Evolutionary conservation across 2,888 invertebrate genomes (phyloP).

Genomic region (Caenorhabditis virilis): DNA sequence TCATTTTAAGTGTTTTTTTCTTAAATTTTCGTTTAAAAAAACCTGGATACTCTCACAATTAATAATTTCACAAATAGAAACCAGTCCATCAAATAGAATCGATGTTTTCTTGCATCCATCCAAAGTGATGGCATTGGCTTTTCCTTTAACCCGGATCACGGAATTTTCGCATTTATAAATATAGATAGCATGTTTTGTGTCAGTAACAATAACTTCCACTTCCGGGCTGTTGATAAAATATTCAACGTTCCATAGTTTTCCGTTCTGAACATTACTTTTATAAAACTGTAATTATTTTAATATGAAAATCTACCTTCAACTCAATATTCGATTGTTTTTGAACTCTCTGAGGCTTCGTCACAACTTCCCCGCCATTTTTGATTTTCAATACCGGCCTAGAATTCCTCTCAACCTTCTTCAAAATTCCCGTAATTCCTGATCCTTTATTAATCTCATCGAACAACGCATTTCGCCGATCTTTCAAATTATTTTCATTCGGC

Average conservation of each 20-base stretch:
- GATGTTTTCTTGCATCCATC: slow-evolving; percentile 96
- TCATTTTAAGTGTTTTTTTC: slow-evolving; percentile 74
- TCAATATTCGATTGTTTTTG: too few species aligned
- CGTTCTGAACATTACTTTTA: slow-evolving; percentile 83
- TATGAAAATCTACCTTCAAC: too few species aligned
- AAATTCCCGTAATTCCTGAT: slow-evolving; percentile 80
- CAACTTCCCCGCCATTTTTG: background rate
- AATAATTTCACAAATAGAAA: slow-evolving; percentile 92
- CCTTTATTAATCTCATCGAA: slow-evolving; percentile 89
- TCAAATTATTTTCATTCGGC: slow-evolving; percentile 14
- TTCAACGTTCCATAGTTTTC: slow-evolving; percentile 91
- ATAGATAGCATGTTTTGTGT: slow-evolving; percentile 98
- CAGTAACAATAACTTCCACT: slow-evolving; percentile 84
- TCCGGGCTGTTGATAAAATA: slow-evolving; percentile 75
- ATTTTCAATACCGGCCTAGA: background rate
- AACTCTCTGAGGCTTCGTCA: too few species aligned
- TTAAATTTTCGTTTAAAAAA: too few species aligned
- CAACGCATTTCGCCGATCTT: slow-evolving; percentile 80
- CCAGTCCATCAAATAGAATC: slow-evolving; percentile 89
- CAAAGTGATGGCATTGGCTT: slow-evolving; percentile 90
- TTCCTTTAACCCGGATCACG: slow-evolving; percentile 77
- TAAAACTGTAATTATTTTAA: too few species aligned
- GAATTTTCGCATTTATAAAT: slow-evolving; percentile 90
- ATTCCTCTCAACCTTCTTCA: slow-evolving; percentile 70
- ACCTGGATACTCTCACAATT: slow-evolving; percentile 97